phyloP scores from a whole-genome alignment of 2,888 invertebrate species.

The Apodemia hepburni region DNA sequence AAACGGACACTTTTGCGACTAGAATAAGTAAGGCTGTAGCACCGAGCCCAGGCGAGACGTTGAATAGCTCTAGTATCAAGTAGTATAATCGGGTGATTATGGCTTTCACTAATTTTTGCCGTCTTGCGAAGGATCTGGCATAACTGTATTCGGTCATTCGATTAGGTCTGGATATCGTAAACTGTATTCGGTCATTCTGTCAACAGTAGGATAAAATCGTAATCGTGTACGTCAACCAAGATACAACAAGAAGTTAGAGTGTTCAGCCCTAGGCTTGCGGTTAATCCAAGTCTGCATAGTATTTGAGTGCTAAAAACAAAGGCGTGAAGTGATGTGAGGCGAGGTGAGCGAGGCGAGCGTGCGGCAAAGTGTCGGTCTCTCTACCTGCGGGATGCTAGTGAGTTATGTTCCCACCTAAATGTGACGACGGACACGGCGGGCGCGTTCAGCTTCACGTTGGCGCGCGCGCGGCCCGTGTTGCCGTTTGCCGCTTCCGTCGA shows the following conservation, averaged over 20 bases:
- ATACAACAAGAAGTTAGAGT: neutral
- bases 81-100: too few relatives aligned
- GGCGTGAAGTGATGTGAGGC: slow-evolving; percentile 21
- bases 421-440: slow-evolving; percentile 94
- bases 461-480: slow-evolving; percentile 47
- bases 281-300: neutral
- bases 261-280: neutral
- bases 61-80: too few relatives aligned
- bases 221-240: too few relatives aligned
- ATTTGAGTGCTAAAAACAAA: slow-evolving; percentile 13
- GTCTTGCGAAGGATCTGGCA: too few relatives aligned
- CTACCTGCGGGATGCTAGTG: slow-evolving; percentile 82
- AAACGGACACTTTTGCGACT: too few relatives aligned
- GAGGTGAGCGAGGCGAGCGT: slow-evolving; percentile 37
- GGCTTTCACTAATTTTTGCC: too few relatives aligned
- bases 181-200: too few relatives aligned
- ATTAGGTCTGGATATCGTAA: too few relatives aligned
- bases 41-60: too few relatives aligned
- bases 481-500: slow-evolving; percentile 44
- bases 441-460: slow-evolving; percentile 77
- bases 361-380: slow-evolving; percentile 70
- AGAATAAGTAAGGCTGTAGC: too few relatives aligned
- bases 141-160: too few relatives aligned
- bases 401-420: slow-evolving; percentile 92
- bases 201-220: too few relatives aligned